Conservation (phyloP, 2,113 vertebrate genomes). For the Andinoacara biseriatus region DNA sequence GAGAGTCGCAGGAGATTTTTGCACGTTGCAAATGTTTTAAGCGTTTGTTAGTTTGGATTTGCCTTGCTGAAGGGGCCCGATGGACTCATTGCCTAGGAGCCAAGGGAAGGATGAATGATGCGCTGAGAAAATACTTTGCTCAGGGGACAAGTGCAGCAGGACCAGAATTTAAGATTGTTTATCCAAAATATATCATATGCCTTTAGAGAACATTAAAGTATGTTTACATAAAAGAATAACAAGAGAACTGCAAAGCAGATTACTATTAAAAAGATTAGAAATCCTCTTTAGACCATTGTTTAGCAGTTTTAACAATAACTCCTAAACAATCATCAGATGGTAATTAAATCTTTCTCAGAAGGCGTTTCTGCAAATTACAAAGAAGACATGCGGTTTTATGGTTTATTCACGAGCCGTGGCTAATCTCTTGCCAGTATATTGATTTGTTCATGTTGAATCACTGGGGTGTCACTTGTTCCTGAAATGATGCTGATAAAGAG, state of each 20-base stretch:
- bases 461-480: neutral
- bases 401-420: neutral
- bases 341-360: neutral
- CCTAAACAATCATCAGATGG: no score
- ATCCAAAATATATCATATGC: neutral
- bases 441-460: slow-evolving; percentile 11
- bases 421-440: neutral
- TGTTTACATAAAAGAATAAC: neutral
- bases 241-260: neutral
- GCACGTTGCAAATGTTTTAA: slow-evolving; percentile 21
- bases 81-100: neutral
- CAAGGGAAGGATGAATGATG: neutral
- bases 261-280: neutral
- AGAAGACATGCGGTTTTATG: neutral
- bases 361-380: neutral
- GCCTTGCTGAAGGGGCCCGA: neutral
- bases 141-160: neutral
- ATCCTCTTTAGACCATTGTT: neutral
- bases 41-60: slow-evolving; percentile 23
- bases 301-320: neutral
- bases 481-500: neutral
- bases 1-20: slow-evolving; percentile 9
- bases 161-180: slow-evolving; percentile 7
- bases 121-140: neutral
- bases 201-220: neutral